These are phyloP conservation scores for Rachycentron canadum DNA, from an alignment of 2,797 vertebrate genomes.

Conservation along the genomic window DNA sequence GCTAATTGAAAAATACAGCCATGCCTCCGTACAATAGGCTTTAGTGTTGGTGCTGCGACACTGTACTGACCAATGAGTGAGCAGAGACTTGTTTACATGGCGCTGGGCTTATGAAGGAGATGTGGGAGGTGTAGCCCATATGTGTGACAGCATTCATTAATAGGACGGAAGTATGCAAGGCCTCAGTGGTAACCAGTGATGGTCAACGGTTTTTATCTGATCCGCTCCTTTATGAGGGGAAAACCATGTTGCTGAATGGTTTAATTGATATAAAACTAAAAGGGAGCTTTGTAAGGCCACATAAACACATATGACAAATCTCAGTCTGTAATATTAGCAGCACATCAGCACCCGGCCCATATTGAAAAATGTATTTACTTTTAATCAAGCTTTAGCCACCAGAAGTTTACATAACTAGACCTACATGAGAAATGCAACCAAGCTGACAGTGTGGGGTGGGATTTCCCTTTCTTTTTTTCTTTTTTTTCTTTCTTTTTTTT, in stretches of 20 bases:
- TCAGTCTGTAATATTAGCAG: slow-evolving; percentile 45
- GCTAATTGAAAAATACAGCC: slow-evolving; percentile 42
- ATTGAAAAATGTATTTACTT: slow-evolving; percentile 58
- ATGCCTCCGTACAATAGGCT: slow-evolving; percentile 16
- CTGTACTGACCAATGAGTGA: background rate
- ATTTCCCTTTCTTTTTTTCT: background rate
- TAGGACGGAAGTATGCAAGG: slow-evolving; percentile 7
- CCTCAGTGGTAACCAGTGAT: slow-evolving; percentile 10
- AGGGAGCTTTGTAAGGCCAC: slow-evolving; percentile 40
- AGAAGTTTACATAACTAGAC: slow-evolving; percentile 51
- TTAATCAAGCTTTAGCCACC: slow-evolving; percentile 61
- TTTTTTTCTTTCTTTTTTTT: background rate
- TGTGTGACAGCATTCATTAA: slow-evolving; percentile 20
- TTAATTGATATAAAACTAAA: slow-evolving; percentile 40
- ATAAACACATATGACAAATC: slow-evolving; percentile 44
- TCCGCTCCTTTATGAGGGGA: slow-evolving; percentile 12
- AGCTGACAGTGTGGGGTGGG: background rate
- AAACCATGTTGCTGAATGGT: slow-evolving; percentile 42
- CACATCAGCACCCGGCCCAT: slow-evolving; percentile 22
- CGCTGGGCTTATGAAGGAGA: slow-evolving; percentile 2
- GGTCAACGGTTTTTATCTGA: slow-evolving; percentile 41
- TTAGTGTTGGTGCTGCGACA: slow-evolving; percentile 31
- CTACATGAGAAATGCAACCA: slow-evolving; percentile 43
- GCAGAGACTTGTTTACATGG: slow-evolving; percentile 15
- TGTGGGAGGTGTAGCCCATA: background rate